Evolutionary conservation across 2,888 invertebrate genomes (phyloP), one percentile per base, ranked within the genome.

Genomic region (Aporophyla nigra): DNA sequence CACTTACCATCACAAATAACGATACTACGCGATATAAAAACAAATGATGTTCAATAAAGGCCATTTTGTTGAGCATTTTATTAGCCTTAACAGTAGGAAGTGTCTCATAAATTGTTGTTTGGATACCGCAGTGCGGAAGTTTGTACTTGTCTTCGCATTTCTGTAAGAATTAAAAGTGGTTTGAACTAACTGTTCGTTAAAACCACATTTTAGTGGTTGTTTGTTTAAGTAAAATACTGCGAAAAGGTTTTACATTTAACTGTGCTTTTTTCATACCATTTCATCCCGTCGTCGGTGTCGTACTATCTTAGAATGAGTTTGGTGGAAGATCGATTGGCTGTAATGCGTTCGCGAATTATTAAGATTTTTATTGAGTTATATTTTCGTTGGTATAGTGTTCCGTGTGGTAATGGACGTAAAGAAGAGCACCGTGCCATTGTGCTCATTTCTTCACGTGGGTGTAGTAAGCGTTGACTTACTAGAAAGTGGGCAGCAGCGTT

Each of bases 101-200:
- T 73, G 78, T 81, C 71, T 77, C 76, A 89, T 90, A 88, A 88
- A 89, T 90, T 83, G 72, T 76, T 82, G 79, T 82, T 80, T 77
- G 78, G 63, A 51, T 82, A 75, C 89, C 89, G 91, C 91, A 91
- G 58, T 91, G 91, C 91, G 89, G 90, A 87, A 86, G 79, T 73
- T 46, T 74, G 69, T 70, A 71, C 80, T 75, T 88, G 90, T 89
- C 90, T 88, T 86, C 83, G 74, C 80, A 80, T 85, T 91, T 88
- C 89, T 88, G 83, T 86, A 89, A 88, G 89, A 91, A 91, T 89
- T 90, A 88, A 80, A 80, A 83, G 27, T 58, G 61, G 66, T 58
- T 46, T 12, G 16, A 46, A 66, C 43, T 61, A 53, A 70, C 66
- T 61, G 71, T 71, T 77, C 33, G 58, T 82, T 46, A 63, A 77